Evolutionary conservation across 30 jellyfish, hydroid and myxozoan species (phyloP).

Genomic region (Aurelia sp.): DNA sequence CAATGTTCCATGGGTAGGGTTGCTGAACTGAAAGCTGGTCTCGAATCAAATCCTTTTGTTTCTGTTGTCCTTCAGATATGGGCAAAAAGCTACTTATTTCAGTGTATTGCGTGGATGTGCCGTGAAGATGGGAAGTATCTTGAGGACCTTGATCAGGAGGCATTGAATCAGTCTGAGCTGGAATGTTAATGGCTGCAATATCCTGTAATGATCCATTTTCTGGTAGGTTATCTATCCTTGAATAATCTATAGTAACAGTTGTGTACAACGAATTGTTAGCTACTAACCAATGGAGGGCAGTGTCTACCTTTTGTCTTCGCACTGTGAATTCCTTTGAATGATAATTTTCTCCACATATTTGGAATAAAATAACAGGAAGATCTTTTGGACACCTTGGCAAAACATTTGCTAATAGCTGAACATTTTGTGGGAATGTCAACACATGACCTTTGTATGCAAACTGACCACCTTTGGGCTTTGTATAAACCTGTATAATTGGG

Average conservation of each 20-base stretch:
- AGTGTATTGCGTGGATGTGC: no score
- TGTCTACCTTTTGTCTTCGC: slow-evolving; percentile 26
- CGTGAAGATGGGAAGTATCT: no score
- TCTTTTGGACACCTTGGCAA: slow-evolving; percentile 54
- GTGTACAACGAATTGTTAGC: slow-evolving; percentile 37
- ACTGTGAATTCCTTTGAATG: slow-evolving; percentile 20
- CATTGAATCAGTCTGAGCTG: no score
- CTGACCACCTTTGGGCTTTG: slow-evolving; percentile 68
- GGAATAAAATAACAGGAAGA: slow-evolving; percentile 50
- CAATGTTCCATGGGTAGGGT: not conserved
- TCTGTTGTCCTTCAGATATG: not conserved
- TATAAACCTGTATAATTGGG: slow-evolving; percentile 53
- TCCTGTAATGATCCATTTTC: slow-evolving; percentile 4
- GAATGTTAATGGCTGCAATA: no score
- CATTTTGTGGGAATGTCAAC: slow-evolving; percentile 55
- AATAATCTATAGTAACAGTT: slow-evolving; percentile 25
- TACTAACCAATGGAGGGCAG: slow-evolving; percentile 64
- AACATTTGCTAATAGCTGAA: slow-evolving; percentile 42
- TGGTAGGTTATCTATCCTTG: slow-evolving; percentile 12
- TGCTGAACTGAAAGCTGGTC: not conserved
- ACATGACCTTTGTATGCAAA: slow-evolving; percentile 67
- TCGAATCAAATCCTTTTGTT: not conserved
- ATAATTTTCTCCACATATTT: slow-evolving; percentile 14
- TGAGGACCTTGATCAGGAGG: no score
- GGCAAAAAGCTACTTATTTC: not conserved